Conservation (phyloP, 2,113 vertebrate species). For the Pleuronectes platessa region DNA sequence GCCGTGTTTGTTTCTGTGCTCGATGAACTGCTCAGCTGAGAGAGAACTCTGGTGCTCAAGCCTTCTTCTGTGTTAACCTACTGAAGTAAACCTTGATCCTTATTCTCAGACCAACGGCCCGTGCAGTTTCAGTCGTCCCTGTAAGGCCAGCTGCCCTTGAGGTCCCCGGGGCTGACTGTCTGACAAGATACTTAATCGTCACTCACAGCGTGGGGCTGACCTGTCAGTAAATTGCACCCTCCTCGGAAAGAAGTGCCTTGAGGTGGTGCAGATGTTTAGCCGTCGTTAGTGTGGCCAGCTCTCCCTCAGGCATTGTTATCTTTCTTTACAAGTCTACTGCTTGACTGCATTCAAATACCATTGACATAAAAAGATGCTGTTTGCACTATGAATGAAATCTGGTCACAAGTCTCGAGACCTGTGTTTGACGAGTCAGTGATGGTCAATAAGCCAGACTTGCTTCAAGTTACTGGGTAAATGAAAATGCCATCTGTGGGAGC, state of each 20-base stretch:
- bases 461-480: neutral
- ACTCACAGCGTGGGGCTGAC: conserved; percentile 27
- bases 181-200: conserved; percentile 42
- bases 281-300: neutral
- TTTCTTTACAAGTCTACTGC: conserved; percentile 7
- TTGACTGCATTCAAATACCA: neutral
- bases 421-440: neutral
- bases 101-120: neutral
- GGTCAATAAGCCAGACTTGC: neutral
- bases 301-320: neutral
- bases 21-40: neutral
- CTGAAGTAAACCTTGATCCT: neutral
- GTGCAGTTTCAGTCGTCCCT: conserved; percentile 15
- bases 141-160: conserved; percentile 31
- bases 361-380: neutral
- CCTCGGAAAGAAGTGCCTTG: conserved; percentile 20
- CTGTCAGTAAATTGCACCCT: conserved; percentile 32
- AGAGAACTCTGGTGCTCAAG: neutral
- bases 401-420: neutral
- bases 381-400: neutral
- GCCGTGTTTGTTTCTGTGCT: neutral
- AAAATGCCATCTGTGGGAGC: neutral
- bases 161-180: conserved; percentile 19
- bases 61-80: neutral
- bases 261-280: conserved; percentile 16